These are phyloP conservation scores for Tympanuchus pallidicinctus DNA, from an alignment of 2,113 vertebrate species.

Conservation along the genomic window DNA sequence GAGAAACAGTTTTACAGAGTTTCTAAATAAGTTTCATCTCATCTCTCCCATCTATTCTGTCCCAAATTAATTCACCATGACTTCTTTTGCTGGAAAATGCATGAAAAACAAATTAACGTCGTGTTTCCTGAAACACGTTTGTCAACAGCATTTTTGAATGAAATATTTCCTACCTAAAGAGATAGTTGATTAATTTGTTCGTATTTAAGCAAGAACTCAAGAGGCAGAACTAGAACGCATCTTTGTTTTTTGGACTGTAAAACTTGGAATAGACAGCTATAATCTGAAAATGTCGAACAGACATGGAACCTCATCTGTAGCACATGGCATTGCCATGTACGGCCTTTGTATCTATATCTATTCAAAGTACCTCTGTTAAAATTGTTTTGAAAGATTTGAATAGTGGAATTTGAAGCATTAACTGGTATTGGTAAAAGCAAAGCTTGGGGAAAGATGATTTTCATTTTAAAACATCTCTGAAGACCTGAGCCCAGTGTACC, in stretches of 20 bases:
- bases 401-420: not conserved
- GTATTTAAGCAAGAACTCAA: constrained; percentile 10
- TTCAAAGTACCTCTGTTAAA: not conserved
- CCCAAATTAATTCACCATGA: constrained; percentile 36
- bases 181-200: constrained; percentile 37
- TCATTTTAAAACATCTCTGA: not conserved
- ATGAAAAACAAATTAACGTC: constrained; percentile 2
- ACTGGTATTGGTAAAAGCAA: not conserved
- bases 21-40: constrained; percentile 44
- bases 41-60: constrained; percentile 9
- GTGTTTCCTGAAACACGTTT: not conserved
- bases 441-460: not conserved
- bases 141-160: constrained; percentile 30
- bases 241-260: not conserved
- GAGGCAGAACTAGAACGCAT: not conserved
- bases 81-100: not conserved
- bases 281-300: not conserved
- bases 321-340: rapidly evolving
- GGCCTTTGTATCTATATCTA: not conserved
- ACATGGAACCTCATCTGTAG: not conserved
- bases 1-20: not conserved
- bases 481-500: not conserved
- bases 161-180: constrained; percentile 29
- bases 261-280: not conserved
- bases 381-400: not conserved